A percentile compares a stretch with the other conserved stretches of the same genome.
Conservation (phyloP, 2,113 vertebrate species). For the Apus apus region DNA sequence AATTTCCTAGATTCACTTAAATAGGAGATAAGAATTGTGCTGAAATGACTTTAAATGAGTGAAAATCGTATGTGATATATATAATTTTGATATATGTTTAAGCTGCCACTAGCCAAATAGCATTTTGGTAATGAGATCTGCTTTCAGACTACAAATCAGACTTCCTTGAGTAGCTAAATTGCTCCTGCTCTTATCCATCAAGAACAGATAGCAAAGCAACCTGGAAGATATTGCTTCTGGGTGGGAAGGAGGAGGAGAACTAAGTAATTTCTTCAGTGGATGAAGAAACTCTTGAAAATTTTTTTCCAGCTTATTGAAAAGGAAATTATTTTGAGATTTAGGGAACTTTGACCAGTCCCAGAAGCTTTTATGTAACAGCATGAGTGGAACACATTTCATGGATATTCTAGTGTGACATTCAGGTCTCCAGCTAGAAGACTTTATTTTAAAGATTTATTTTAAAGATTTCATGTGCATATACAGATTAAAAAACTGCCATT, state of each 20-base stretch:
- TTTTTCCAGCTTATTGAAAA: neutral
- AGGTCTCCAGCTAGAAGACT: neutral
- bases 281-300: neutral
- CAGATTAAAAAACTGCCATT: neutral
- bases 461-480: neutral
- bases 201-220: slow-evolving; percentile 8
- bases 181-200: neutral
- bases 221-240: neutral
- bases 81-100: neutral
- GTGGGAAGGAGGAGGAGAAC: neutral
- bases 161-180: slow-evolving; percentile 43
- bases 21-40: neutral
- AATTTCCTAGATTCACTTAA: slow-evolving; percentile 26
- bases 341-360: neutral
- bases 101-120: slow-evolving; percentile 25
- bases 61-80: neutral
- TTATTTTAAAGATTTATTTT: neutral
- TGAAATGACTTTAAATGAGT: slow-evolving; percentile 51
- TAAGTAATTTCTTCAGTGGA: neutral
- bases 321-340: slow-evolving; percentile 11
- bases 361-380: neutral
- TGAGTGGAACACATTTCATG: neutral
- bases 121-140: slow-evolving; percentile 42
- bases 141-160: slow-evolving; percentile 46
- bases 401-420: neutral